Evolutionary conservation across 2,888 invertebrate species (phyloP), one percentile per base, ranked within the genome.

Genomic region (Hypercompe scribonia): DNA sequence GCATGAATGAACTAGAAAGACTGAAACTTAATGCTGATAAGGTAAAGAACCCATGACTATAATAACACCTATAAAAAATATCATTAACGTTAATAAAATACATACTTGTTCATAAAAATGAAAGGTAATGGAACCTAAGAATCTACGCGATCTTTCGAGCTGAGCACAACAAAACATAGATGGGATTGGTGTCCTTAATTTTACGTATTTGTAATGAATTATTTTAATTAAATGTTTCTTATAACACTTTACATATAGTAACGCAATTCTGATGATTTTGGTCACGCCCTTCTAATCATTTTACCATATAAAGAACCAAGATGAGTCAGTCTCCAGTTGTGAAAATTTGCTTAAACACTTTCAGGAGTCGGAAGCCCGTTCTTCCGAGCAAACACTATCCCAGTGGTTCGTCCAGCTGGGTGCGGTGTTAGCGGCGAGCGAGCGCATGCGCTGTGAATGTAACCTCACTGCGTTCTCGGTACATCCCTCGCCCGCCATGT

Each of bases 401-500:
- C 88, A 91, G 76, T 97, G 97, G 90, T 97, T 97, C 91, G 91
- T 96, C 13, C 96, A 96, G 81, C 91, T 98, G 66, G 97, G 97
- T 2, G 94, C 96, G 68, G 90, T 97, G 65, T 93, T 97, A 58
- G 91, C 96, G 34, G 94, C 94, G 72, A 96, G 97, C 86, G 91
- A 96, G 34, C 96, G 97, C 31, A 96, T 97, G 46, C 96, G 96
- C 68, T 95, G 97, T 81, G 98, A 98, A 92, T 98, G 97, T 86
- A 92, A 97, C 0, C 95, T 98, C 63, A 97, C 98, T 0, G 97
- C 98, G 1, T 98, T 98, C 93, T 97, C 97, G 66, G 93, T 98
- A 70, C 96, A 97, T 86, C 98, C 98, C 7, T 96, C 97, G 13
- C 92, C 94, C 54, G 91, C 91, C 21, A 96, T 97, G 90, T 96